These are phyloP conservation scores for Leuctra nigra DNA, from an alignment of 2,888 invertebrate genomes.

Conservation along the genomic window DNA sequence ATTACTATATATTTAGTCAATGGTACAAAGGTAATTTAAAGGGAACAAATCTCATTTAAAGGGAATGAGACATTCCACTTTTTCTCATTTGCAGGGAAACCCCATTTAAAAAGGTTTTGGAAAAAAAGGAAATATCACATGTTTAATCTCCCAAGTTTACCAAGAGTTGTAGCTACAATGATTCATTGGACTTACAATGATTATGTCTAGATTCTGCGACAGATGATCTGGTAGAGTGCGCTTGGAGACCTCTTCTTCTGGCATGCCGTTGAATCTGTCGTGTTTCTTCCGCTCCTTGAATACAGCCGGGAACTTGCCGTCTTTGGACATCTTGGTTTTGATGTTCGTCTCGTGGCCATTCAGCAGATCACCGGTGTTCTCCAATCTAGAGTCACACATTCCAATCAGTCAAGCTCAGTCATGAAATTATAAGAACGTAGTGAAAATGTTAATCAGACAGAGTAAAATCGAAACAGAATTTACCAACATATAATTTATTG, in stretches of 20 bases:
- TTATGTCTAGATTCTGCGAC: constrained; percentile 89
- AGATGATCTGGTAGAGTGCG: constrained; percentile 93
- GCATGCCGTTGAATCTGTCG: constrained; percentile 93
- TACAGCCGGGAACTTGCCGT: constrained; percentile 37
- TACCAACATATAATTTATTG: no score
- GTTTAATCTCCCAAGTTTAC: no score
- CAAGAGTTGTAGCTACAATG: no score
- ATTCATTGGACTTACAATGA: constrained; percentile 84
- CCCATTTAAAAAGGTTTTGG: no score
- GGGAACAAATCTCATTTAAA: no score
- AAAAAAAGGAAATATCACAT: no score
- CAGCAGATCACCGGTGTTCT: constrained; percentile 47
- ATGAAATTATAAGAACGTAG: neutral
- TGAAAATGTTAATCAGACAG: no score
- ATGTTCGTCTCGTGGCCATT: constrained; percentile 42
- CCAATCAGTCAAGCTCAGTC: constrained; percentile 23
- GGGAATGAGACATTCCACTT: no score
- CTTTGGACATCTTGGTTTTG: constrained; percentile 34
- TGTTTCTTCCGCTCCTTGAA: constrained; percentile 87
- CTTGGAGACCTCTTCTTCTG: constrained; percentile 92
- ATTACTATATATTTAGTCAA: no score
- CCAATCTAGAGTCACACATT: constrained; percentile 41
- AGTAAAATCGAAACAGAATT: no score
- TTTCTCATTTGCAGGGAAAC: no score
- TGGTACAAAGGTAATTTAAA: no score